Evolutionary conservation across 1,140 invertebrate species (phyloP).

Genomic region (Eurosta solidaginis): DNA sequence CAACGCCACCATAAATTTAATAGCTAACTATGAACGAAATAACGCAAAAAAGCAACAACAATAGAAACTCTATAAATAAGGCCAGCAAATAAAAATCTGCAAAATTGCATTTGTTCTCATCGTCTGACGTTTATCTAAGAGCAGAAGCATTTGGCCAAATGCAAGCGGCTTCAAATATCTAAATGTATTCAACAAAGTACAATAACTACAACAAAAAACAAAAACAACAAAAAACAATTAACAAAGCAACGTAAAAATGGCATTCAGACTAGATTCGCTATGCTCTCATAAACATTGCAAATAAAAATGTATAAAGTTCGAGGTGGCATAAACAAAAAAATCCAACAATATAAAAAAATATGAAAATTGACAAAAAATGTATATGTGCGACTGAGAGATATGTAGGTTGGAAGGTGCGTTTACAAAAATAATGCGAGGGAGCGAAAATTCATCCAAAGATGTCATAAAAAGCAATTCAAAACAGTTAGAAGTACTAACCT

Average conservation of each 20-base stretch:
- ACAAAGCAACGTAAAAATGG: background rate
- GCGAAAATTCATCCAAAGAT: background rate
- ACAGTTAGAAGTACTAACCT: background rate
- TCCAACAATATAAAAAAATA: background rate
- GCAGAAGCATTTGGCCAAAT: constrained; percentile 5
- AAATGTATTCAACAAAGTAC: background rate
- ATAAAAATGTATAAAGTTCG: constrained; percentile 29
- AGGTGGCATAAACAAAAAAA: constrained; percentile 18
- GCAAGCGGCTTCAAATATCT: constrained; percentile 7
- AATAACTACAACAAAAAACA: background rate
- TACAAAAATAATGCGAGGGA: background rate
- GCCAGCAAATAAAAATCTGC: background rate
- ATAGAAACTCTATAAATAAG: background rate
- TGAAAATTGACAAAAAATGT: background rate
- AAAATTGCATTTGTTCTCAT: constrained; percentile 23
- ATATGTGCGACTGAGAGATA: background rate
- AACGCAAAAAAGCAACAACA: background rate
- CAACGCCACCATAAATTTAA: background rate
- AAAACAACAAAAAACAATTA: background rate
- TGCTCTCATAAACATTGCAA: constrained; percentile 30
- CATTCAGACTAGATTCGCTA: constrained; percentile 29
- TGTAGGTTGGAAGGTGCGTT: background rate
- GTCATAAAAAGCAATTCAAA: background rate
- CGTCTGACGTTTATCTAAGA: constrained; percentile 5
- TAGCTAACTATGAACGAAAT: background rate